A percentile compares a stretch with the other conserved stretches of the same genome.
phyloP scores from a whole-genome alignment of 2,888 invertebrate species.

The Oxystoma pomonae region DNA sequence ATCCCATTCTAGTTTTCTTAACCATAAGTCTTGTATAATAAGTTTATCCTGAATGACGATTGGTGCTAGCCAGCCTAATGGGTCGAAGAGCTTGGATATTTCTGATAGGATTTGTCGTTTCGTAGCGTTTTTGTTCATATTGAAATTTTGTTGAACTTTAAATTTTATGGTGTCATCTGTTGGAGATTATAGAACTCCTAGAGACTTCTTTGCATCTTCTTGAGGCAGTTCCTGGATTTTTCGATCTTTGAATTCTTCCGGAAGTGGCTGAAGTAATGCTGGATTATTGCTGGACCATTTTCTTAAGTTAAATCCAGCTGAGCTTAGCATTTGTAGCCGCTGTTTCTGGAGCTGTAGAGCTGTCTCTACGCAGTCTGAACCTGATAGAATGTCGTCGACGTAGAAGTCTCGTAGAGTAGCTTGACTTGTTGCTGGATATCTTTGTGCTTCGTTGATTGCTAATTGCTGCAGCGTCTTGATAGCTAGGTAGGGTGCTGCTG shows the following conservation, averaged over 20 bases:
- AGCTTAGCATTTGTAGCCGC: neutral
- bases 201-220: neutral
- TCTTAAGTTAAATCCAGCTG: slow-evolving; percentile 1
- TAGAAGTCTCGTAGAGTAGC: slow-evolving; percentile 1
- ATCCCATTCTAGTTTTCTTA: neutral
- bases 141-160: neutral
- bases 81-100: neutral
- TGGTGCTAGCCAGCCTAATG: neutral
- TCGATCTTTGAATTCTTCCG: neutral
- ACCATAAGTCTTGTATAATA: neutral
- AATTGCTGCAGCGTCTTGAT: slow-evolving; percentile 22
- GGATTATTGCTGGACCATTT: slow-evolving; percentile 1
- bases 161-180: neutral
- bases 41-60: neutral
- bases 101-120: neutral
- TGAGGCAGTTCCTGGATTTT: neutral
- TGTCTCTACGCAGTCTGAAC: neutral
- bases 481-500: slow-evolving; percentile 24
- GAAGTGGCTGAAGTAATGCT: neutral
- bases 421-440: slow-evolving; percentile 16
- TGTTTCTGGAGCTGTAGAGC: slow-evolving; percentile 3
- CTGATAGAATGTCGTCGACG: slow-evolving; percentile 6
- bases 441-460: slow-evolving; percentile 17
- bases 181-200: neutral
- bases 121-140: no score